Base-by-base conservation (phyloP, 2,888 invertebrate species). In the Charanyca ferruginea region DNA sequence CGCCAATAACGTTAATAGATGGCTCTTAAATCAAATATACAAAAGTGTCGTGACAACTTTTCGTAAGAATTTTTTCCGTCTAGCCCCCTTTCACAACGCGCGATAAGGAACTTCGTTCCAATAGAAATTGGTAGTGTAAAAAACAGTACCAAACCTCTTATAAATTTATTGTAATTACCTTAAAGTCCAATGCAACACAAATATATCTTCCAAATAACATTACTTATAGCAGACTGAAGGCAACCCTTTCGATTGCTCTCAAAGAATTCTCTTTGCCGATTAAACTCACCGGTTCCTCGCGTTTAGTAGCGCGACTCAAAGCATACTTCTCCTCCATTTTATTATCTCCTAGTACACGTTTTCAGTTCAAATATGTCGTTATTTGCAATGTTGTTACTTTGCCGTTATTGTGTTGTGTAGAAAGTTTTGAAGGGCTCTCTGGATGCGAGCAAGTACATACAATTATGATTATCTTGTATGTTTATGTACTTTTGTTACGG, bases 281-380 rank as follows among this genome's bases (percentile, higher is more conserved):
- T 63, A 69, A 53, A 60, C n/a, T 65, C 75, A 62, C 59, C 32
- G 48, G 59, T 59, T 72, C 48, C 41, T 75, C 73, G 52, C 67
- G 42, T 72, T 72, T 72, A 77, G 62, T 67, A n/a, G 51, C 58
- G 58, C 74, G 77, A 75, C 55, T 75, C 75, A 75, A 77, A 75
- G 75, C 75, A 77, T 72, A 67, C 67, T 70, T 47, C 42, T 65
- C 55, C 45, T 72, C 48, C 44, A 67, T 77, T 77, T 67, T 77
- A 75, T 72, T 77, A 77, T 67, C 28, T 77, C 77, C 67, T 72
- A 59, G 74, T 75, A 75, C 77, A 55, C 69, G 77, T 62, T 48
- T 77, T 54, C 62, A 67, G 75, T 72, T 67, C 48, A 77, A 75
- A 75, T 75, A 77, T 77, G 73, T 75, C 59, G 77, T 77, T 77